These are phyloP conservation scores for Telenomus remus DNA, from an alignment of 1,140 invertebrate genomes.

Conservation along the genomic window DNA sequence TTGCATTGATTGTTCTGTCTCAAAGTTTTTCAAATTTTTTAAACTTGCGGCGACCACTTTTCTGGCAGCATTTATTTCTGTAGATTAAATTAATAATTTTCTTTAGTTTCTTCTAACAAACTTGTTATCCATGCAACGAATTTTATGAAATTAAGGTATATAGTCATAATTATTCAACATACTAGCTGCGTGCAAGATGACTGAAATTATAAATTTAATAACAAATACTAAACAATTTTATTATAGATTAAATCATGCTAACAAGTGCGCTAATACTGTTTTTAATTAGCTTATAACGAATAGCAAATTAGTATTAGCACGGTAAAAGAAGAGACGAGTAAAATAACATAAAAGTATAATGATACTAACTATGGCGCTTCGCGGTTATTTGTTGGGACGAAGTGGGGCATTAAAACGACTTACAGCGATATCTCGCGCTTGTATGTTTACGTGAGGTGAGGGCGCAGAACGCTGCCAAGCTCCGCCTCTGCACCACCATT, in stretches of 20 bases:
- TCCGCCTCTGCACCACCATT: constrained; percentile 51
- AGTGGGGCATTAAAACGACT: constrained; percentile 50
- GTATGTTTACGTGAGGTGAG: constrained; percentile 39
- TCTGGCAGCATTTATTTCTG: too few species aligned
- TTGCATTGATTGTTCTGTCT: too few species aligned
- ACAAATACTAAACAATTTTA: constrained; percentile 29
- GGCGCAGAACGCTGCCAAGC: constrained; percentile 51
- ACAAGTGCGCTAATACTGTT: constrained; percentile 49
- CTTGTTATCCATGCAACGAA: too few species aligned
- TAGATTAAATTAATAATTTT: too few species aligned
- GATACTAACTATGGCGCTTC: constrained; percentile 54
- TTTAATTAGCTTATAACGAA: constrained; percentile 58
- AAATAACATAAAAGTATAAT: constrained; percentile 53
- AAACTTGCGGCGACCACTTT: too few species aligned
- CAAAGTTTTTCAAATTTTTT: too few species aligned
- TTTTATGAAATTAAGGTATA: too few species aligned
- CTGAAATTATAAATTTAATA: neutral
- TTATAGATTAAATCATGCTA: constrained; percentile 50
- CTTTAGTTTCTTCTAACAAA: too few species aligned
- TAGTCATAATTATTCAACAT: too few species aligned
- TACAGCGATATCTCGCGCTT: constrained; percentile 50
- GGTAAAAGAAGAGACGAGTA: constrained; percentile 37
- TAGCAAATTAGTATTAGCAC: constrained; percentile 56
- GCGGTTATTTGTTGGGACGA: constrained; percentile 39
- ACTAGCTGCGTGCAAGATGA: too few species aligned